A percentile compares a stretch with the other conserved stretches of the same genome.
phyloP scores from a whole-genome alignment of 2,888 invertebrate species.

The Luperina nickerlii region DNA sequence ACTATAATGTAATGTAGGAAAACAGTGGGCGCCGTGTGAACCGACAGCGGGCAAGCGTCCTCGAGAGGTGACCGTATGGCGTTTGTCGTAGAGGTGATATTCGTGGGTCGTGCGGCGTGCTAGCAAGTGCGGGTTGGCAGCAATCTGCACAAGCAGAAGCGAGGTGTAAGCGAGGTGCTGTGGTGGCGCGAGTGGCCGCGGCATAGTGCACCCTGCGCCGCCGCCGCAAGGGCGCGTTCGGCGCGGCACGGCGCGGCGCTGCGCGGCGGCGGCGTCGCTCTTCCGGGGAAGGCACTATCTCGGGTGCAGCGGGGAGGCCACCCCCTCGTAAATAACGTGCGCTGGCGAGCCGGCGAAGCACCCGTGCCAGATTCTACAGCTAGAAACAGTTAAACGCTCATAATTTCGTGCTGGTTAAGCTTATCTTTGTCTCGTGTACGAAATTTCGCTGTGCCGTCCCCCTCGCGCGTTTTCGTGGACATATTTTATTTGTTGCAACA shows the following conservation, averaged over 20 bases:
- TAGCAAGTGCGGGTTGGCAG: constrained; percentile 82
- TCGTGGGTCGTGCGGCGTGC: constrained; percentile 75
- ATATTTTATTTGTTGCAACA: constrained; percentile 89
- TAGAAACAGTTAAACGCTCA: constrained; percentile 91
- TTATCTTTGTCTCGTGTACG: constrained; percentile 90
- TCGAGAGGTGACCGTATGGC: constrained; percentile 78
- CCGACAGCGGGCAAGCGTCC: constrained; percentile 74
- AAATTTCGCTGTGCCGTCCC: constrained; percentile 87
- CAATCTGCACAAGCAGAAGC: constrained; percentile 86
- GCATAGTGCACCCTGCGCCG: constrained; percentile 68
- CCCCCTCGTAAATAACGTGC: constrained; percentile 90
- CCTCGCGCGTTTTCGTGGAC: constrained; percentile 87
- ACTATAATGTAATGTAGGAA: constrained; percentile 82
- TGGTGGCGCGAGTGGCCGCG: constrained; percentile 70
- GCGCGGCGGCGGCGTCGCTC: constrained; percentile 80
- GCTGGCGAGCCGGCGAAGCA: constrained; percentile 90
- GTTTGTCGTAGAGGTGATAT: constrained; percentile 83
- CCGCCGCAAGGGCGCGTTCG: constrained; percentile 64
- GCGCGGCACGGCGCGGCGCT: constrained; percentile 73
- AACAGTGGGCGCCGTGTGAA: constrained; percentile 75
- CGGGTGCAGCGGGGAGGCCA: constrained; percentile 84
- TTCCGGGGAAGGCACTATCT: constrained; percentile 90
- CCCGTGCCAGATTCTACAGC: constrained; percentile 90
- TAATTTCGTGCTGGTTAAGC: constrained; percentile 91
- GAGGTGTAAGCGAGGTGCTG: constrained; percentile 82